These are phyloP conservation scores for Capitulum mitella DNA, from an alignment of 2,888 invertebrate species.

Conservation along the genomic window DNA sequence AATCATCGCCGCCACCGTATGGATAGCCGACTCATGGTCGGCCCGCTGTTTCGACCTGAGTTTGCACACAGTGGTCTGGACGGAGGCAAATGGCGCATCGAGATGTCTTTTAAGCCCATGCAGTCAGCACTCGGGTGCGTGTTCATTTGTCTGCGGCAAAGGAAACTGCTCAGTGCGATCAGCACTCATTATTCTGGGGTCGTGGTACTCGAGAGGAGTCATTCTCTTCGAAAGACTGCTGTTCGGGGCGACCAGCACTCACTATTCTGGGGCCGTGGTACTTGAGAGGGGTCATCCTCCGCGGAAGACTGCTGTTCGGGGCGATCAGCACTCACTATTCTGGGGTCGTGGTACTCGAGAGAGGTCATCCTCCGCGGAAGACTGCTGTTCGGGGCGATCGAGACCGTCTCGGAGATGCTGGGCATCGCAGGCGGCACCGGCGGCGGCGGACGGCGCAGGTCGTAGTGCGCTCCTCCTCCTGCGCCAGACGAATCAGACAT, in stretches of 20 bases:
- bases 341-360: neutral
- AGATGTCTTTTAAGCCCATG: too few species aligned
- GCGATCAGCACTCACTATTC: constrained; percentile 3
- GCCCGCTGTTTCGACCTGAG: too few species aligned
- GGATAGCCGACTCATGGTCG: too few species aligned
- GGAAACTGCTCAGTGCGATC: too few species aligned
- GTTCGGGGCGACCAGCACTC: neutral
- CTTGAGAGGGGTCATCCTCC: neutral
- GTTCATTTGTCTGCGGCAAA: too few species aligned
- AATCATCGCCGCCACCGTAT: too few species aligned
- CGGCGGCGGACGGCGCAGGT: neutral
- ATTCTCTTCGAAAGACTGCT: neutral
- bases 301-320: neutral
- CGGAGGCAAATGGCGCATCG: too few species aligned
- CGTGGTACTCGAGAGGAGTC: neutral
- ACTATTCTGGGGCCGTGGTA: neutral
- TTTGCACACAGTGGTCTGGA: too few species aligned
- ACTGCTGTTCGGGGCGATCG: neutral
- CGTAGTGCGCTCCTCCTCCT: neutral
- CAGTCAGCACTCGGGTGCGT: too few species aligned
- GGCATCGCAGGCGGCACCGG: neutral
- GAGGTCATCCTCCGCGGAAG: neutral
- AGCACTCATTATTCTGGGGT: neutral
- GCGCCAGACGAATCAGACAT: too few species aligned
- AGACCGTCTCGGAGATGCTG: neutral